phyloP scores from a whole-genome alignment of 2,888 invertebrate genomes.

The Eumerus sabulonum region DNA sequence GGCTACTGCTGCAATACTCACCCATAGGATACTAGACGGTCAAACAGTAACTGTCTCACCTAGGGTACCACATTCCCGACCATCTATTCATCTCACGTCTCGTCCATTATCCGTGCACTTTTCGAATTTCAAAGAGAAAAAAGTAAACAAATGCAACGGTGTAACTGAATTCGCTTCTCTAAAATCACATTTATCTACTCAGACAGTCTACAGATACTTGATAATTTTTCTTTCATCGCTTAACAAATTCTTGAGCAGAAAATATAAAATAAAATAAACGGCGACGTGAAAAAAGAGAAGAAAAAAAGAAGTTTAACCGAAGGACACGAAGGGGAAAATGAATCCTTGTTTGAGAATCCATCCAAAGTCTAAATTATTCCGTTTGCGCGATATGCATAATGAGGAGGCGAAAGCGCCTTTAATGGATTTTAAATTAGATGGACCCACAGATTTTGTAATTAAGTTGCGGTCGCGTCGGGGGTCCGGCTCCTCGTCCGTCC shows the following conservation, averaged over 20 bases:
- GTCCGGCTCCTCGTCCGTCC: constrained; percentile 4
- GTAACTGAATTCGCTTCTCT: constrained; percentile 7
- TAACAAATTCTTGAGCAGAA: constrained; percentile 8
- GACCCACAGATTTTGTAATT: constrained; percentile 65
- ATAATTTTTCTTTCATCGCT: not conserved
- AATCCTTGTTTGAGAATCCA: constrained; percentile 40
- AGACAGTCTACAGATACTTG: constrained; percentile 17
- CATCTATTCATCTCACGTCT: not conserved
- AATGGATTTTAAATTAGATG: constrained; percentile 69
- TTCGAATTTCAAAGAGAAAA: not conserved
- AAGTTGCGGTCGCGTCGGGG: constrained; percentile 51
- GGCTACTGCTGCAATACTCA: too few relatives aligned
- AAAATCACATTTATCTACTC: constrained; percentile 15
- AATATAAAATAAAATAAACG: not conserved
- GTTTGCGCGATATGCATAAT: constrained; percentile 57
- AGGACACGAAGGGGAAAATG: constrained; percentile 4
- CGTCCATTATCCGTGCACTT: constrained; percentile 14
- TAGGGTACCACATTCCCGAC: too few relatives aligned
- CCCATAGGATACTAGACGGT: too few relatives aligned
- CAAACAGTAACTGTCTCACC: too few relatives aligned
- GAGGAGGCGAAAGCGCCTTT: constrained; percentile 59
- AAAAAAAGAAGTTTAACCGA: constrained; percentile 1
- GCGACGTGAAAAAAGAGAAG: too few relatives aligned
- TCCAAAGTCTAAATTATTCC: constrained; percentile 48
- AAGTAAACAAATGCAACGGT: constrained; percentile 30